Base-by-base conservation (phyloP, 2,888 invertebrate species). In the Aspidiotus rigidus region DNA sequence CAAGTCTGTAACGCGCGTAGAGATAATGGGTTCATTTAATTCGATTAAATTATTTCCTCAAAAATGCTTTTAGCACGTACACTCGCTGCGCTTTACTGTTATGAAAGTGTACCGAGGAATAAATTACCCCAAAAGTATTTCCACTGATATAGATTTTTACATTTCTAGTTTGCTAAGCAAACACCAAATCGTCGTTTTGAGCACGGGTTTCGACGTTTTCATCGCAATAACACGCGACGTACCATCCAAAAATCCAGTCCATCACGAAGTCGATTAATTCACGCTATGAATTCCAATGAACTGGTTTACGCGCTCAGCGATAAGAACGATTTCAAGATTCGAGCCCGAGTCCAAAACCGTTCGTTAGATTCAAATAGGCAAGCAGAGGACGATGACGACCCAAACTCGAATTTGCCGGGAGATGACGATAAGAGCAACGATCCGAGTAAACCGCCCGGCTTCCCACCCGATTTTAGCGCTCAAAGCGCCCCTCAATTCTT, bases 271-370 rank as follows among this genome's bases (percentile, higher is more conserved):
- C 49, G 49, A 49, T n/a, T 49, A 49, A 11, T 13, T n/a, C 49
- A 49, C 28, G 28, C 59, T 17, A 67, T 67, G 67, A 67, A 60
- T 53, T 15, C 59, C 17, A 42, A 41, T 11, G 28, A 57, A 28
- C n/a, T 67, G 28, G 67, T 67, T 49, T 67, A 67, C 60, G 67
- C 67, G 9, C 40, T 67, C 44, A 67, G 67, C 39, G 67, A 67
- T 10, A 67, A 60, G 16, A 67, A 67, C 49, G 67, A 67, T 67
- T 67, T 67, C 59, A 59, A 59, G 60, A 60, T 67, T 39, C 42
- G 59, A 17, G 44, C 59, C 53, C 17, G 57, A 13, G 2, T 49
- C 28, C 59, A 8, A 13, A 16, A 8, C 28, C 17, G 39, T 39
- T 16, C 59, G 16, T 6, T 9, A 13, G 8, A 2, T 17, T 15